Evolutionary conservation across 2,888 invertebrate species (phyloP), one percentile per base, ranked within the genome.

Genomic region (Leptothorax acervorum): DNA sequence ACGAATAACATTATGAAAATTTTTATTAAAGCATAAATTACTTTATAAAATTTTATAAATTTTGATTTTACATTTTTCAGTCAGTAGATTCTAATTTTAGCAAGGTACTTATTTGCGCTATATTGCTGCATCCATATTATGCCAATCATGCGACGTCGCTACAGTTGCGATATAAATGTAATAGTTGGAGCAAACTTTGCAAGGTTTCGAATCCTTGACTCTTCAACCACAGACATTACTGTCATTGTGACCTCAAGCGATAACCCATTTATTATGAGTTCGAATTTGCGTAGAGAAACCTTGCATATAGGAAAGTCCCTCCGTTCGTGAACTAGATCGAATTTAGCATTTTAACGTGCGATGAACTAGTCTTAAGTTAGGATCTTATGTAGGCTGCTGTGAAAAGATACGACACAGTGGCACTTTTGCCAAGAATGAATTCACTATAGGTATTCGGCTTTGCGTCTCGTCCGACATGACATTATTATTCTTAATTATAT

Each of bases 201-300:
- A 87, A 89, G 89, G 85, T 89, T 86, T 89, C 88, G 23, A 51
- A 85, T 86, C 88, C 88, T 88, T 85, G 89, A 85, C 89, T 82
- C 70, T 81, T 65, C 81, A 45, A 39, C 75, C 45, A 53, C 74
- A 73, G 81, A 82, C 75, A 75, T 86, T 83, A 79, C 82, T 65
- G 83, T 71, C 79, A 66, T 55, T 76, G 71, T 79, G 82, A 84
- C 82, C 73, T 71, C 62, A 42, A n/a, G 31, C 62, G 87, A 89
- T 89, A 89, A 89, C 84, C 83, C 62, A 73, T 83, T 85, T 87
- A 82, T 71, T 66, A 66, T 45, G 28, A 31, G 60, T 53, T 60
- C 15, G 42, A 82, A 84, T 76, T 85, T 84, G 82, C 85, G 60
- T 51, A 60, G 60, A 48, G 73, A 51, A 81, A 81, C 73, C 73